Evolutionary conservation across 2,888 invertebrate species (phyloP).

Genomic region (Corbicula japonica): DNA sequence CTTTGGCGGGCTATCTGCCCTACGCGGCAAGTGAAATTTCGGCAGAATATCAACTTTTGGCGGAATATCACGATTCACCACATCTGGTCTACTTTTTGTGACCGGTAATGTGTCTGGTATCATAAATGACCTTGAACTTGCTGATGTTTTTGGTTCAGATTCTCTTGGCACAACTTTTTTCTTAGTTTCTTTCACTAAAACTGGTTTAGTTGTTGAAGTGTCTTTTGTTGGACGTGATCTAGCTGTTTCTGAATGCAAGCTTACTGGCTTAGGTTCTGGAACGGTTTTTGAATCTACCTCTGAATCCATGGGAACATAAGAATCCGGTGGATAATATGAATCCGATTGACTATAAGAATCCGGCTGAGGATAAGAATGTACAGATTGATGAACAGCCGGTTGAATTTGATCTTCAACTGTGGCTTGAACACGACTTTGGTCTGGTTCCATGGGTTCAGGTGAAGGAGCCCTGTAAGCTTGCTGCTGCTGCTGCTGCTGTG

Average conservation of each 20-base stretch:
- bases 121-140: conserved; percentile 29
- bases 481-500: conserved; percentile 2
- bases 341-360: conserved; percentile 14
- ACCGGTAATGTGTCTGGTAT: conserved; percentile 60
- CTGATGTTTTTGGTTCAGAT: conserved; percentile 1
- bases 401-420: conserved; percentile 22
- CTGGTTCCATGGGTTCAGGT: neutral
- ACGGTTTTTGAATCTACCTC: too few relatives aligned
- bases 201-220: neutral
- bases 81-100: conserved; percentile 50
- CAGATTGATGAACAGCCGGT: conserved; percentile 11
- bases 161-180: conserved; percentile 6
- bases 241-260: conserved; percentile 2
- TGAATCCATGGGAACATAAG: too few relatives aligned
- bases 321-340: neutral
- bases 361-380: conserved; percentile 14
- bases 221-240: neutral
- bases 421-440: conserved; percentile 23
- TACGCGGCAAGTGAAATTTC: conserved; percentile 29
- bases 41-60: conserved; percentile 50
- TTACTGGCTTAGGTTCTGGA: too few relatives aligned
- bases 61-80: conserved; percentile 31
- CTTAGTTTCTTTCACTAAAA: neutral
- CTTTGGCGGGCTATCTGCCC: conserved; percentile 52
- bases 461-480: neutral